Evolutionary conservation across 1,140 invertebrate species (phyloP).

Genomic region (Papilio machaon): DNA sequence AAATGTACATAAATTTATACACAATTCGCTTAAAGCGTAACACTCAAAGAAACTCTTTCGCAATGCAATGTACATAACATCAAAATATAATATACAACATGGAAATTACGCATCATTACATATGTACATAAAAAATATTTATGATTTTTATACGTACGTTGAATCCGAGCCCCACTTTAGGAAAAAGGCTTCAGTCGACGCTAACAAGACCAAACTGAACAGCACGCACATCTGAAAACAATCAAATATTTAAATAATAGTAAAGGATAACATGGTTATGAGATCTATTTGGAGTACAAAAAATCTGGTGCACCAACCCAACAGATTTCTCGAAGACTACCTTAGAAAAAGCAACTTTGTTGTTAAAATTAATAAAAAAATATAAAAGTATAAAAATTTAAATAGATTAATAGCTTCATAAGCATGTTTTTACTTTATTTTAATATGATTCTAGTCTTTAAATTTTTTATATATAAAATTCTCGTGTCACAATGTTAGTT

Average conservation of each 20-base stretch:
- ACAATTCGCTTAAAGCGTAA: conserved; percentile 11
- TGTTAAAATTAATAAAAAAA: too few relatives aligned
- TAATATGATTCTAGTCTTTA: too few relatives aligned
- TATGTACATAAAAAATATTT: not conserved
- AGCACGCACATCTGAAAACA: conserved; percentile 68
- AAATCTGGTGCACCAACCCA: too few relatives aligned
- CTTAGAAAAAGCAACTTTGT: too few relatives aligned
- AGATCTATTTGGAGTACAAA: too few relatives aligned
- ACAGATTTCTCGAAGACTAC: too few relatives aligned
- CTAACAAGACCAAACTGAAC: conserved; percentile 62
- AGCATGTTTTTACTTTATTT: too few relatives aligned
- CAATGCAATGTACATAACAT: conserved; percentile 1
- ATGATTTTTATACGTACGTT: conserved; percentile 59
- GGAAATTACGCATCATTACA: not conserved
- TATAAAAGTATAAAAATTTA: too few relatives aligned
- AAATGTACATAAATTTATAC: not conserved
- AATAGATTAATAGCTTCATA: too few relatives aligned
- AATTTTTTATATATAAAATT: too few relatives aligned
- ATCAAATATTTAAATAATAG: conserved; percentile 34
- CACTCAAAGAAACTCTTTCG: not conserved
- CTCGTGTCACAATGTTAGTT: too few relatives aligned
- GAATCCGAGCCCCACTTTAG: conserved; percentile 79
- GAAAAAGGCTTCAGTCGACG: conserved; percentile 75
- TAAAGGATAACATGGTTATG: not conserved
- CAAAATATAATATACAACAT: not conserved